phyloP scores from a whole-genome alignment of 2,888 invertebrate genomes.

The Patella caerulea region DNA sequence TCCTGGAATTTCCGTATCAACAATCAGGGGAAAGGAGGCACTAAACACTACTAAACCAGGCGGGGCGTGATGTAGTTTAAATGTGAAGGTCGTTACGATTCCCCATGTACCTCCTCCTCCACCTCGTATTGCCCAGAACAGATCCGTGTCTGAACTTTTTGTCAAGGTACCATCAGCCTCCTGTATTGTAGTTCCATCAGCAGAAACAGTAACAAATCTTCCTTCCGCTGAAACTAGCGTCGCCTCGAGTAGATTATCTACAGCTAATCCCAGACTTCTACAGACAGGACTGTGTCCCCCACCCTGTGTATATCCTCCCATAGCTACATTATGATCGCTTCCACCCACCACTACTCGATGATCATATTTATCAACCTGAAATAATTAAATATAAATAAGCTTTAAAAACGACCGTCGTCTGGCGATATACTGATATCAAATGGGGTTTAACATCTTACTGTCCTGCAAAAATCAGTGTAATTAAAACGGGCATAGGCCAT shows the following conservation, averaged over 20 bases:
- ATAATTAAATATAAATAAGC: not conserved
- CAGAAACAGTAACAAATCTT: slow-evolving; percentile 18
- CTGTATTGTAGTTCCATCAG: slow-evolving; percentile 17
- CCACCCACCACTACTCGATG: slow-evolving; percentile 54
- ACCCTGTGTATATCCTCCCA: slow-evolving; percentile 58
- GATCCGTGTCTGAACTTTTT: slow-evolving; percentile 26
- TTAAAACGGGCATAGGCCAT: too few species aligned
- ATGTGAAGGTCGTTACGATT: slow-evolving; percentile 37
- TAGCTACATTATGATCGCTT: slow-evolving; percentile 49
- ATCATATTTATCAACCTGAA: slow-evolving; percentile 37
- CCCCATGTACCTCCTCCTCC: slow-evolving; percentile 45
- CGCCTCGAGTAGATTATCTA: slow-evolving; percentile 42
- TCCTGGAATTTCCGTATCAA: not conserved
- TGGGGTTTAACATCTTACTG: too few species aligned
- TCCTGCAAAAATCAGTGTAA: too few species aligned
- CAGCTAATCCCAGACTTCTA: slow-evolving; percentile 38
- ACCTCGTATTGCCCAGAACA: slow-evolving; percentile 47
- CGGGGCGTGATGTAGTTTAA: slow-evolving; percentile 34
- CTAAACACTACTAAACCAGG: not conserved
- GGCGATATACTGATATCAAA: too few species aligned
- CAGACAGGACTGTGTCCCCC: slow-evolving; percentile 56
- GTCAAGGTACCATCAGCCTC: slow-evolving; percentile 18
- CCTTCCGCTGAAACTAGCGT: slow-evolving; percentile 31
- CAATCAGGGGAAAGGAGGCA: not conserved
- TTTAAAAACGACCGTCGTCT: too few species aligned